Base-by-base conservation (phyloP, 2,113 vertebrate species). In the Cavia porcellus region DNA sequence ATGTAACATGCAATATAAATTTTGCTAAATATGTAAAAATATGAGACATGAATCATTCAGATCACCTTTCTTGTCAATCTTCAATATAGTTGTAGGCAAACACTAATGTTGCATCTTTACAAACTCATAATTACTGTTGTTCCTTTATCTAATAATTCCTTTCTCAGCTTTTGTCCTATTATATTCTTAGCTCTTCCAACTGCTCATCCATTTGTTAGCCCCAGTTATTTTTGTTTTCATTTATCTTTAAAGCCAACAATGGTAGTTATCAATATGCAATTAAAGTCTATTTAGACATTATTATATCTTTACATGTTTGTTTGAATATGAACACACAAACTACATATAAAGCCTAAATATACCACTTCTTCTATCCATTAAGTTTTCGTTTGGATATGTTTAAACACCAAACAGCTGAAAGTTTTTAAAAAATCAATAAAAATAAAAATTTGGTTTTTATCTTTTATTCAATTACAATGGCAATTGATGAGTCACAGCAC, bases 11-110 rank as follows among this genome's bases (percentile, higher is more conserved):
- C 4, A 88, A 90, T 57, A 84, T 91, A 68, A 96, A 86, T 22
- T 94, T 96, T 94, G 50, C 62, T 84, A 87, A 96, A 93, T 57
- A 90, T 82, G 96, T 95, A 88, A 92, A 96, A 70, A 19, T 25
- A 45, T 87, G 64, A 97, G 77, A 14, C 1, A 92, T 86, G 77
- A 96, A 92, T 95, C 94, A 92, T 90, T 97, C 82, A 86, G 64
- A 90, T 79, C 80, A 14, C 19, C 61, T 14, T 30, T 81, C 85
- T 86, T 80, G 55, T 15, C 92, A 57, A 7, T 90, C 85, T 96
- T 45, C 9, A 30, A 28, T 30, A 52, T 9, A 66, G 0, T 64
- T 97, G 12, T 17, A 85, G 74, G n/a, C 77, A 13, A 0, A 45
- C n/a, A 59, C 64, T 28, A 95, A 85, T 14, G 14, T 28, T 19